These are phyloP conservation scores for Alsophila aescularia DNA, from an alignment of 2,888 invertebrate species.

Conservation along the genomic window DNA sequence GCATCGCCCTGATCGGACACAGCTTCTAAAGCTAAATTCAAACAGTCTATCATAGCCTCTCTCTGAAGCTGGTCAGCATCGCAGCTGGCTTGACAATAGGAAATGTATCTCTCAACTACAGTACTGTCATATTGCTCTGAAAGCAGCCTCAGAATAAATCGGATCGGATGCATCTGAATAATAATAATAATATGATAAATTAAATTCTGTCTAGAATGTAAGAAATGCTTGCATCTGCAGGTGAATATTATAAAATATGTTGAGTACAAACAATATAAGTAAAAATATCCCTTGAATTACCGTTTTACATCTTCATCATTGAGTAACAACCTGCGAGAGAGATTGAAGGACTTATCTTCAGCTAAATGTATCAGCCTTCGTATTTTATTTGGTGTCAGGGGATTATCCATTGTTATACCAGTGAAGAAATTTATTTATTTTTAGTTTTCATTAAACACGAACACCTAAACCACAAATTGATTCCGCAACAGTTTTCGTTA, in stretches of 20 bases:
- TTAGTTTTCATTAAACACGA: neutral
- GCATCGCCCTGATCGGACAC: no score
- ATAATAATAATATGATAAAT: no score
- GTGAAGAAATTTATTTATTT: neutral
- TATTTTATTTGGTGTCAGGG: conserved; percentile 74
- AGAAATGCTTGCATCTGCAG: no score
- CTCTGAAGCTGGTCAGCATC: no score
- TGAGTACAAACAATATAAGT: neutral
- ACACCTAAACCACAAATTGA: neutral
- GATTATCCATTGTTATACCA: conserved; percentile 66
- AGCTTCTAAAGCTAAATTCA: no score
- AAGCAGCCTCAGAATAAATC: no score
- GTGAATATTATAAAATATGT: neutral
- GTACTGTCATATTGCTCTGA: no score
- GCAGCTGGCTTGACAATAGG: no score
- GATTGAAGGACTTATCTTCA: conserved; percentile 67
- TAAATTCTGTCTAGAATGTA: no score
- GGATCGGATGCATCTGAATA: no score
- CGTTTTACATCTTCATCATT: conserved; percentile 46
- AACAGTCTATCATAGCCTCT: no score
- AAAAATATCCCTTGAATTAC: conserved; percentile 6
- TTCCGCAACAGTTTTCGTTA: conserved; percentile 32
- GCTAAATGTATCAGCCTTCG: conserved; percentile 70
- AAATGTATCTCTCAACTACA: no score
- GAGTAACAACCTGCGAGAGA: conserved; percentile 40